phyloP scores from a whole-genome alignment of 2,888 invertebrate genomes.

The Neuroscelio doddi region DNA sequence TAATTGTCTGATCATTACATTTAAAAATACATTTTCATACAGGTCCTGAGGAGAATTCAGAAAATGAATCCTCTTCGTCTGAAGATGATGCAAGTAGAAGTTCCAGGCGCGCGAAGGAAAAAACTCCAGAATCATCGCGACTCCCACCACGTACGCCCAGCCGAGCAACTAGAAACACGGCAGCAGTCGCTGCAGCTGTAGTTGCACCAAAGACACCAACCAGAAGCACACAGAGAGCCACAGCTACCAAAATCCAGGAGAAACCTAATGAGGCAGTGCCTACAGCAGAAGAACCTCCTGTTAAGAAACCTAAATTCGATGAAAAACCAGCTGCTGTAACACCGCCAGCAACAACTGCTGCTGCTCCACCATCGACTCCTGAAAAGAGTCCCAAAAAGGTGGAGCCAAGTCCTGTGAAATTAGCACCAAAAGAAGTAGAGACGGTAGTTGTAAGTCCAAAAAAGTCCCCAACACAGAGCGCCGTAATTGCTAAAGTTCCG shows the following conservation, averaged over 20 bases:
- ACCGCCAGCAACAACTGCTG: neutral
- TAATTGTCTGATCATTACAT: too few species aligned
- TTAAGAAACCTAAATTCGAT: conserved; percentile 33
- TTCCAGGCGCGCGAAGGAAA: conserved; percentile 44
- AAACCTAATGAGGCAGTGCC: conserved; percentile 12
- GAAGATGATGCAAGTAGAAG: too few species aligned
- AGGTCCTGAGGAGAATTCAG: conserved; percentile 31
- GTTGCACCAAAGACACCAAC: conserved; percentile 49
- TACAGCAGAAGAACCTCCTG: conserved; percentile 32
- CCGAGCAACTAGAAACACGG: conserved; percentile 59
- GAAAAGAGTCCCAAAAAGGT: conserved; percentile 16
- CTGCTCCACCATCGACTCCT: neutral
- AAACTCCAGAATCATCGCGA: conserved; percentile 54
- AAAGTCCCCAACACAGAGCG: conserved; percentile 6
- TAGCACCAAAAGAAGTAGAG: neutral
- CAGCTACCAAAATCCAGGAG: conserved; percentile 29
- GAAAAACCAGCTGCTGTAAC: conserved; percentile 14
- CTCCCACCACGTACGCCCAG: conserved; percentile 59
- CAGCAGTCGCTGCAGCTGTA: conserved; percentile 45
- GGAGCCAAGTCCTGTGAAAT: conserved; percentile 17
- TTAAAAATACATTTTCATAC: conserved; percentile 20
- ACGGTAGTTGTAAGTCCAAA: conserved; percentile 3
- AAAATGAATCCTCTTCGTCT: conserved; percentile 35
- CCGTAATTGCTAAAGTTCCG: neutral
- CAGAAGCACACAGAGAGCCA: conserved; percentile 19